These are phyloP conservation scores for Spodoptera frugiperda DNA, from an alignment of 1,140 invertebrate genomes.

Conservation along the genomic window DNA sequence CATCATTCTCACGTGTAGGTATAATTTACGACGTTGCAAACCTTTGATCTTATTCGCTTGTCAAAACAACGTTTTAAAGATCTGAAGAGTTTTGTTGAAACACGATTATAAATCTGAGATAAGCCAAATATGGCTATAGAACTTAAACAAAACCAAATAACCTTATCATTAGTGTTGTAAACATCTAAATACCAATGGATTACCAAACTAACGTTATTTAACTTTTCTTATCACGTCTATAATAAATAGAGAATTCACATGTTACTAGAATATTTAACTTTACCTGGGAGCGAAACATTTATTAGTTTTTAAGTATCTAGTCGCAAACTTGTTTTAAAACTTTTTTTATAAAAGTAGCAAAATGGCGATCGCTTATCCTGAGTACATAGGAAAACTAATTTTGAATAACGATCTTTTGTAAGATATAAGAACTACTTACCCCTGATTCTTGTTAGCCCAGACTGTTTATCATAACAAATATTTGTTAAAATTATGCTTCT, in stretches of 20 bases:
- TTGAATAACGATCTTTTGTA: neutral
- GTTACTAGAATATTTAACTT: neutral
- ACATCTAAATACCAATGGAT: neutral
- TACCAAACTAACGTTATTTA: neutral
- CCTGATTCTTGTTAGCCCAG: too few species aligned
- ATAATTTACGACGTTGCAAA: too few species aligned
- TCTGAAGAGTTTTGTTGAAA: too few species aligned
- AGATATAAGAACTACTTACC: too few species aligned
- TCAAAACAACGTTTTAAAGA: too few species aligned
- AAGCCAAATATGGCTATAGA: neutral
- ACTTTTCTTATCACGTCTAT: neutral
- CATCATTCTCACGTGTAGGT: too few species aligned
- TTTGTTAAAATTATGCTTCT: too few species aligned
- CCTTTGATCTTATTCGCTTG: too few species aligned
- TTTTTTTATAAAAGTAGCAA: constrained; percentile 7
- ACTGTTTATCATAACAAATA: too few species aligned
- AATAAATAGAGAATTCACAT: neutral
- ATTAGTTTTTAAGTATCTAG: constrained; percentile 26
- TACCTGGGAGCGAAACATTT: neutral
- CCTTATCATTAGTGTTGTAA: constrained; percentile 1
- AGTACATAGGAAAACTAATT: neutral
- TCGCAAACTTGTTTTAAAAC: constrained; percentile 18
- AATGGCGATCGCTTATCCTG: neutral
- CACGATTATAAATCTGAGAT: neutral
- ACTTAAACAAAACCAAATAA: constrained; percentile 12